Conservation (phyloP, 2,888 invertebrate species). For the Ernsta delagoae region DNA sequence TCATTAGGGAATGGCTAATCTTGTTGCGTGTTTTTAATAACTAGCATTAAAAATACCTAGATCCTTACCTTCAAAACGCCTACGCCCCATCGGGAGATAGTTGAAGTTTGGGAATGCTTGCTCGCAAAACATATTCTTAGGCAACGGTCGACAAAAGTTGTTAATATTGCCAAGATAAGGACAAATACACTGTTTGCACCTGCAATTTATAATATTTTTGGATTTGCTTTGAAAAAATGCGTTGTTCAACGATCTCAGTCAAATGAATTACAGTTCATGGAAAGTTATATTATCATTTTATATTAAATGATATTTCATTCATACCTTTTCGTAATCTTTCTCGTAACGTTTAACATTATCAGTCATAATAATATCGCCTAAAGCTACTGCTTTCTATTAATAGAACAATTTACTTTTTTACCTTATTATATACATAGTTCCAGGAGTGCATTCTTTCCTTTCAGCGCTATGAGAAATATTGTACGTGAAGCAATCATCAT, state of each 20-base stretch:
- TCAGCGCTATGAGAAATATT: slow-evolving; percentile 50
- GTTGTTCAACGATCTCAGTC: too few relatives aligned
- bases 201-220: slow-evolving; percentile 44
- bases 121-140: slow-evolving; percentile 56
- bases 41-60: neutral
- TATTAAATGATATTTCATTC: too few relatives aligned
- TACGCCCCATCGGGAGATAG: slow-evolving; percentile 57
- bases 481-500: slow-evolving; percentile 30
- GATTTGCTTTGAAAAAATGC: neutral
- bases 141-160: slow-evolving; percentile 63
- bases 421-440: slow-evolving; percentile 55
- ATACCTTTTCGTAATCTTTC: too few relatives aligned
- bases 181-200: slow-evolving; percentile 68
- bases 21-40: too few relatives aligned
- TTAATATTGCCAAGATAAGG: slow-evolving; percentile 63
- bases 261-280: too few relatives aligned
- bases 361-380: too few relatives aligned
- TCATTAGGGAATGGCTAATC: neutral
- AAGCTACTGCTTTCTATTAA: too few relatives aligned
- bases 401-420: neutral
- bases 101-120: slow-evolving; percentile 60
- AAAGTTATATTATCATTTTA: too few relatives aligned
- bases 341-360: too few relatives aligned
- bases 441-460: slow-evolving; percentile 58
- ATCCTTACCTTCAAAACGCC: slow-evolving; percentile 41